These are phyloP conservation scores for Parauchenoglanis punctatus DNA, from an alignment of 2,797 vertebrate genomes.

Conservation along the genomic window DNA sequence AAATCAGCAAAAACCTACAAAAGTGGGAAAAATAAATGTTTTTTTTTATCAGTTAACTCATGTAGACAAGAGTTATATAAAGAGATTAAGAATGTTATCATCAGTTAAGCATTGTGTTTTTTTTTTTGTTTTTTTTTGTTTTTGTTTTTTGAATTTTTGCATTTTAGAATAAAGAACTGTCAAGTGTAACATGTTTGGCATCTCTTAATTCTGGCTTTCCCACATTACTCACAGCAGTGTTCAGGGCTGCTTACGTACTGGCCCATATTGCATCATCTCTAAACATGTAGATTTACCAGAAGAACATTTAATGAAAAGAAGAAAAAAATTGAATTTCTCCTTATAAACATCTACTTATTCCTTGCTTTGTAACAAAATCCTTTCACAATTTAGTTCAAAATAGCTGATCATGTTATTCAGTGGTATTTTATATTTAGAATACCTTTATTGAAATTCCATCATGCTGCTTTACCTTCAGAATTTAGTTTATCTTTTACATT, in stretches of 20 bases:
- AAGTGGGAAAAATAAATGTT: background rate
- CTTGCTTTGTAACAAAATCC: background rate
- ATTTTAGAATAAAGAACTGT: background rate
- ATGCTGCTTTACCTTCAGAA: background rate
- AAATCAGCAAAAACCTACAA: slow-evolving; percentile 1
- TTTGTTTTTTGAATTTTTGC: background rate
- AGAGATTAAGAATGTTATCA: background rate
- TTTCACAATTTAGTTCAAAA: background rate
- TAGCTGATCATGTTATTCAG: background rate
- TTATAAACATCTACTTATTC: background rate
- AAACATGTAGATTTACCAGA: background rate
- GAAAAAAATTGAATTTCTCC: background rate
- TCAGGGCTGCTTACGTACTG: background rate
- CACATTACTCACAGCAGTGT: background rate
- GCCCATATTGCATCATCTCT: background rate
- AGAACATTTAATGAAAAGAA: background rate
- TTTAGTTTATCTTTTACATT: background rate
- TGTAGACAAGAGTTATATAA: background rate
- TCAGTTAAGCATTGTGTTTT: background rate
- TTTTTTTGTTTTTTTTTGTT: too few species aligned
- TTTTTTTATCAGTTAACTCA: background rate
- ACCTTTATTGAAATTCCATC: too few species aligned
- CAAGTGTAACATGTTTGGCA: background rate
- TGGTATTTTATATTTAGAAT: background rate
- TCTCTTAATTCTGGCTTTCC: background rate